Base-by-base conservation (phyloP, 2,797 vertebrate species). In the Lindbergichthys nudifrons region DNA sequence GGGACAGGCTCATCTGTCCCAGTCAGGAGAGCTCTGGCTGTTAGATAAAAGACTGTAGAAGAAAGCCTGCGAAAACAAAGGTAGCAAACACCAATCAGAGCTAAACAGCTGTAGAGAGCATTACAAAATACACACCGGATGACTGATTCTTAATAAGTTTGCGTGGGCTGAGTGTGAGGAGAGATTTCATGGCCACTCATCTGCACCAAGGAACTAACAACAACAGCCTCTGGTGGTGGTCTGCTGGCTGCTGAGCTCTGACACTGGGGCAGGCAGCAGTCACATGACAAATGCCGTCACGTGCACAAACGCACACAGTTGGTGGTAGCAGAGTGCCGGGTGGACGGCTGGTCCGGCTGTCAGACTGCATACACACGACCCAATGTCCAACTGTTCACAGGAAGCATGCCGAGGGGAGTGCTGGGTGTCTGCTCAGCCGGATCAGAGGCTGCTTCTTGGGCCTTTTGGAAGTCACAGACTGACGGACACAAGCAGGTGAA, bases 401-500 rank as follows among this genome's bases (percentile, higher is more conserved):
- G 71, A 70, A 79, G 86, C 76, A 77, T 57, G 83, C 78, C 32
- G 77, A 46, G 79, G 79, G 81, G 83, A 69, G 81, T 3, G 10
- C 69, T 1, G 71, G 63, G 63, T 1, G 80, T 81, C 73, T 67
- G 78, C 41, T 62, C 58, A 21, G 70, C 21, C 57, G 42, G 73
- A 74, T 79, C 75, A 65, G 41, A 70, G 16, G 73, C 69, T 41
- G 53, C 72, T 69, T 64, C 59, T 51, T 26, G 46, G 68, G 59
- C 76, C 80, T 75, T 26, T 75, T 47, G 47, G 65, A 54, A 70
- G 81, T 52, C 43, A 6, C 73, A 70, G 65, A 77, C 75, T 82
- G 88, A 92, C 75, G 51, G 82, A 82, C 64, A 36, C 58, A 21
- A 80, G 75, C 93, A 94, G 92, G 91, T 93, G 92, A 88, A 75